Base-by-base conservation (phyloP, 35 echinoderm and acorn worm genomes). In the Heliocidaris erythrogramma region DNA sequence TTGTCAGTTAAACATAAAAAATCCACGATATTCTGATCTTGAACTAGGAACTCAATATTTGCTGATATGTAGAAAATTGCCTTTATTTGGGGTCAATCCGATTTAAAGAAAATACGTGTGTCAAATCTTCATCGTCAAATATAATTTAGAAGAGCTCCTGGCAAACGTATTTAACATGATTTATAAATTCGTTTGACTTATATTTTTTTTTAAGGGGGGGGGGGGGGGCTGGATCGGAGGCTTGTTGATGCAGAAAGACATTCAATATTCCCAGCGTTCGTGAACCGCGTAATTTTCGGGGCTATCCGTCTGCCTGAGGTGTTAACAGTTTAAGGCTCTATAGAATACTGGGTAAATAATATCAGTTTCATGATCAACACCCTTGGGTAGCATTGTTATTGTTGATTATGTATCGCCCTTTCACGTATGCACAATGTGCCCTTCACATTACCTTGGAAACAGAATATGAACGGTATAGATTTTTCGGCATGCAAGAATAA, bases 261-360 rank as follows among this genome's bases (percentile, higher is more conserved):
- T 78, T 5, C 17, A n/a, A 78, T 78, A 78, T 78, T n/a, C 65
- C 21, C 65, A 78, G 27, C 27, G 18, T 7, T 78, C 65, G 65
- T 78, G 65, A 78, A n/a, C 65, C 65, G 65, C 27, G 18, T 78
- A 78, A 78, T 78, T 27, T 27, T 78, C 65, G 17, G 65, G 18
- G 65, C 18, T 78, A 78, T 27, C 65, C 18, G 27, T 27, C 65
- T 21, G 27, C 65, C 7, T 0, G 65, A 78, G 17, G 65, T 78
- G 65, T 78, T 7, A 78, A 78, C 65, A 78, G 65, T 21, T 18
- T 78, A 27, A n/a, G 27, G 65, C 65, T 24, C 21, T 29, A 78
- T n/a, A 78, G 65, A 78, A 78, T 78, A 78, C 65, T 78, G 65
- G 65, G 65, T 78, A 78, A 78, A 78, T 78, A 78, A 78, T 78